These are phyloP conservation scores for Pterocles orientalis DNA, from an alignment of 2,113 vertebrate genomes.

Conservation along the genomic window DNA sequence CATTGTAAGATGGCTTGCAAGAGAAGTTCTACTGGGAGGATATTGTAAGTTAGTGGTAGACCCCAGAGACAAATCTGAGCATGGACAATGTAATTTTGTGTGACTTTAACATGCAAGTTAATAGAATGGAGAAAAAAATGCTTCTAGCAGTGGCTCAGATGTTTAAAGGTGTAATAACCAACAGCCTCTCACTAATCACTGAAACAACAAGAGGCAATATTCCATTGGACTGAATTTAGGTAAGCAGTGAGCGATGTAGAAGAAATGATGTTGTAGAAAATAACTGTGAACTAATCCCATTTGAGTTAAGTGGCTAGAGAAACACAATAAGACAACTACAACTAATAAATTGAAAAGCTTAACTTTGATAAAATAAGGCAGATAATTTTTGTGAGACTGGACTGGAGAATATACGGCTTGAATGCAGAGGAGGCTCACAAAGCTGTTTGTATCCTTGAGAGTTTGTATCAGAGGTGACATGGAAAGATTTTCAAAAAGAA, in stretches of 20 bases:
- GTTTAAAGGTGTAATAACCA: background rate
- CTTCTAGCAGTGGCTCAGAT: background rate
- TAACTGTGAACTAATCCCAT: background rate
- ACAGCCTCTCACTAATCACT: background rate
- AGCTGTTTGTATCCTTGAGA: background rate
- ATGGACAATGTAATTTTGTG: background rate
- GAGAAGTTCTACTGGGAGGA: background rate
- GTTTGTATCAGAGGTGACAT: background rate
- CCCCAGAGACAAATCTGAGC: background rate
- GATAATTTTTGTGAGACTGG: background rate
- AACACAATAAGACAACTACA: background rate
- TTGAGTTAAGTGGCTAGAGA: background rate
- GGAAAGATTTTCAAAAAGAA: constrained; percentile 5
- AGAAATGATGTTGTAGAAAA: background rate
- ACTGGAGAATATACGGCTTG: background rate
- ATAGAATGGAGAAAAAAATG: background rate
- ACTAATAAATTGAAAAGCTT: constrained; percentile 6
- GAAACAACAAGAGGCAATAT: background rate
- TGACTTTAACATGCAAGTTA: background rate
- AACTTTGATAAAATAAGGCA: constrained; percentile 5
- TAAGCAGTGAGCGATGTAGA: background rate
- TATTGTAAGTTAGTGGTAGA: background rate
- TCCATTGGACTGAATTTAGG: background rate
- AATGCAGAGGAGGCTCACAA: background rate
- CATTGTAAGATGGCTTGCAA: background rate